A percentile compares a stretch with the other conserved stretches of the same genome.
Evolutionary conservation across 2,888 invertebrate genomes (phyloP).

Genomic region (Emmelina monodactyla): DNA sequence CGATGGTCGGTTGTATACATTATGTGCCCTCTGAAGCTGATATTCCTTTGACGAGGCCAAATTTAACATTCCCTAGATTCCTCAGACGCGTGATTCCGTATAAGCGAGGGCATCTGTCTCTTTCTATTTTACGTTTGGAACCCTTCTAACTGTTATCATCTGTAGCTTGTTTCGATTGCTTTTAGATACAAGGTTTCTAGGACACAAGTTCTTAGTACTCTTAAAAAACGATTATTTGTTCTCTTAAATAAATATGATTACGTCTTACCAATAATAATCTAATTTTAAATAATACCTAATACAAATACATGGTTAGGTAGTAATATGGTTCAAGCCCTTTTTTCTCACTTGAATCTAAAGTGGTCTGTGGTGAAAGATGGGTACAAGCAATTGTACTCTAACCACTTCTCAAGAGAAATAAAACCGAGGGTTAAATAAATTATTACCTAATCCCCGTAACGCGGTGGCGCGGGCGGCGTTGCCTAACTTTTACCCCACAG

Average conservation of each 20-base stretch:
- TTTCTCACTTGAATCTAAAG: too few species aligned
- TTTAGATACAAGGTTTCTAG: too few species aligned
- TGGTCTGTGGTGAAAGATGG: background rate
- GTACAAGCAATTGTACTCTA: constrained; percentile 5
- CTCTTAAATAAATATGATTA: too few species aligned
- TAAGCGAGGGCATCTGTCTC: constrained; percentile 18
- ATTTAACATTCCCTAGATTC: constrained; percentile 51
- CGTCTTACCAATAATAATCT: too few species aligned
- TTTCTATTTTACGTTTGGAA: constrained; percentile 27
- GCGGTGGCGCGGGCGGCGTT: constrained; percentile 18
- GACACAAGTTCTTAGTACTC: too few species aligned
- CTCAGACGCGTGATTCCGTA: constrained; percentile 33
- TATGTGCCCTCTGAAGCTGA: constrained; percentile 19
- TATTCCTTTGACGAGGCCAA: constrained; percentile 40
- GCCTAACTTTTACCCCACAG: constrained; percentile 7
- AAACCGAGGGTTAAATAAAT: constrained; percentile 30
- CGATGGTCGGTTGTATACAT: background rate
- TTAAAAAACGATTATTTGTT: too few species aligned
- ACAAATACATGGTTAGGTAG: too few species aligned
- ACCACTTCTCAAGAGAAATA: constrained; percentile 17
- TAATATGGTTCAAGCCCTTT: too few species aligned
- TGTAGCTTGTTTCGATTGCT: too few species aligned
- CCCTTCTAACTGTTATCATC: constrained; percentile 20
- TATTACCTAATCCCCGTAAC: constrained; percentile 44
- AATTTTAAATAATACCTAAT: too few species aligned